Evolutionary conservation across 2,113 vertebrate species (phyloP), one percentile per base, ranked within the genome.

Genomic region (Excalfactoria chinensis): DNA sequence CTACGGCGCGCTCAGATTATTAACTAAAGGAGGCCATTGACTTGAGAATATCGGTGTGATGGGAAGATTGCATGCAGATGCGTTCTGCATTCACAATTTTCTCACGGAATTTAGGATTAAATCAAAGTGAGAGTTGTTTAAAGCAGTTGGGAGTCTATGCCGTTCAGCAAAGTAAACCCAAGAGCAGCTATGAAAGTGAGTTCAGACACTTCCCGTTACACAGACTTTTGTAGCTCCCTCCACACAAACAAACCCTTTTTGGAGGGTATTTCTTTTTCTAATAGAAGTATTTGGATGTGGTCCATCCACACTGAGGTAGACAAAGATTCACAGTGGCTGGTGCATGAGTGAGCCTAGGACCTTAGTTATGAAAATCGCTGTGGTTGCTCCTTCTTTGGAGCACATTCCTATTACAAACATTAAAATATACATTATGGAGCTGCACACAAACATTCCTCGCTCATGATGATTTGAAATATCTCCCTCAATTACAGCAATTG

Each of bases 21-120:
- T 92, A 93, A 86, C 78, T 73, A 73, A 81, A 78, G 90, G 69
- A 74, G 8, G 10, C 34, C 83, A 96, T 84, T 87, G 76, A 81
- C 79, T 94, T 83, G 55, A 35, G 77, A 89, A 88, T 16, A 18
- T 1, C 7, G 26, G 26, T 37, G 25, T 6, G 62, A 83, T 34
- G n/a, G 18, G 15, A 68, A 75, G 48, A 66, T 11, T 67, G 64
- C 40, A 43, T 6, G 23, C 53, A 4, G 11, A 34, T 4, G 18
- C 34, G 60, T 19, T 49, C 49, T 51, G 34, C 26, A 21, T 32
- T 71, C 76, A 41, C 20, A 12, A 11, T 68, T 51, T 68, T 34
- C 51, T 75, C 84, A 55, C 6, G 43, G 44, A 86, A 59, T 46
- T 87, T 23, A 41, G 20, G 67, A 84, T 43, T 55, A 81, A 75